Percentiles rank a stretch among this genome's conserved stretches.
These are phyloP conservation scores for Hoplodrina ambigua DNA, from an alignment of 2,888 invertebrate genomes.

Conservation along the genomic window DNA sequence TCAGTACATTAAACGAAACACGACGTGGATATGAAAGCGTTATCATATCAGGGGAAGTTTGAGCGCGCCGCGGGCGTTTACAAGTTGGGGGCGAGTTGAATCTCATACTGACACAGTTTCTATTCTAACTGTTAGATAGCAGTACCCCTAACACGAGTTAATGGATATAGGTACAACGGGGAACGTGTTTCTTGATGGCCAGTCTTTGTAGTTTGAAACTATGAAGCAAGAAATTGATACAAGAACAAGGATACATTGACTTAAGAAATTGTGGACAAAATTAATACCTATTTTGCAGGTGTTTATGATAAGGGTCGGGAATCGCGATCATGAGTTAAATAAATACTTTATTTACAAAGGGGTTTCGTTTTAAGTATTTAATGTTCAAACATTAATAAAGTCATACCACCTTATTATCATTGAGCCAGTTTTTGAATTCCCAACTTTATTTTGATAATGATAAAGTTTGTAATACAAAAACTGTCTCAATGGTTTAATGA, in stretches of 20 bases:
- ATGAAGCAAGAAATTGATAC: not conserved
- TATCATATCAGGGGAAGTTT: conserved; percentile 75
- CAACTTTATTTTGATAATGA: too few relatives aligned
- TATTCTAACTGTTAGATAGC: conserved; percentile 68
- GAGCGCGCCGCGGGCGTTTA: conserved; percentile 68
- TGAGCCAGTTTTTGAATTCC: too few relatives aligned
- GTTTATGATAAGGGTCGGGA: conserved; percentile 3
- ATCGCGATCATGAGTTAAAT: conserved; percentile 21
- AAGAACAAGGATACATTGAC: too few relatives aligned
- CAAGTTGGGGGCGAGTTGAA: conserved; percentile 73
- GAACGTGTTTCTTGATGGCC: conserved; percentile 1
- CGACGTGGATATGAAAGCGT: conserved; percentile 72
- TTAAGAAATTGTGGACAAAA: not conserved
- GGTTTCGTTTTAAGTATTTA: not conserved
- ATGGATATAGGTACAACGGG: conserved; percentile 40
- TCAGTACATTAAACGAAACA: conserved; percentile 69
- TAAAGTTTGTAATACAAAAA: too few relatives aligned
- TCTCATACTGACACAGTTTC: conserved; percentile 76
- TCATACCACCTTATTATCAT: too few relatives aligned
- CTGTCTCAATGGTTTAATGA: too few relatives aligned
- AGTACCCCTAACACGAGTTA: conserved; percentile 56
- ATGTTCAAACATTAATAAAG: not conserved
- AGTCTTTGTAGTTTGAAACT: not conserved
- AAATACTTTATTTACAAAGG: conserved; percentile 15
- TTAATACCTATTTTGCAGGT: not conserved